Base-by-base conservation (phyloP, 1,140 invertebrate species). In the Diorhabda sublineata region DNA sequence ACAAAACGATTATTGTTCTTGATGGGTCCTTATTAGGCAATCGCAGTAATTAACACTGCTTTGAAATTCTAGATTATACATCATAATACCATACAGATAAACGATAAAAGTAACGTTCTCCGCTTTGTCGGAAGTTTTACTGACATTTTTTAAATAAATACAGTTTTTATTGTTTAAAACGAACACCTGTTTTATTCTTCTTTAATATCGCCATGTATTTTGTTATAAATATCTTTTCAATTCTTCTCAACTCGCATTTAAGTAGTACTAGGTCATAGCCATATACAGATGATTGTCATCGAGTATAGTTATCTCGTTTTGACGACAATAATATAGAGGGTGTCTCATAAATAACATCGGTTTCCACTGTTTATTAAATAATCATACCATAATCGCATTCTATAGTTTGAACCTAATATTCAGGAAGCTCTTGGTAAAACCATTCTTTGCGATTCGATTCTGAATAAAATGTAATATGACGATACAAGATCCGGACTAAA, bases 41-140 rank as follows among this genome's bases (percentile, higher is more conserved):
- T 42, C 45, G 42, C 9, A 42, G 57, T 58, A 66, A 66, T 69
- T 59, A 69, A 69, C 68, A 61, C 44, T 45, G 56, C 63, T 66
- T 69, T 69, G 61, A 69, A 66, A 69, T 69, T 69, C 63, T 69
- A 69, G 58, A 69, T 66, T 62, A 69, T 69, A 69, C 68, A 66
- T 69, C 68, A 69, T 69, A 69, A 69, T 69, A 66, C 68, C 68
- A 60, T 69, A 65, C 68, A 66, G 41, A 69, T 45, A 69, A 65
- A 64, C 60, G 56, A 69, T 69, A 66, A 69, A 69, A 65, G 56
- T 66, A 66, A 60, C 68, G 63, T 58, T 69, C 42, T 63, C n/a
- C 47, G 64, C 67, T 68, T 68, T 68, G 67, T 68, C 67, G 67
- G 67, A 58, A 68, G 58, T 42, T 68, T 68, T 58, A 67, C 58